phyloP scores from a whole-genome alignment of 2,113 vertebrate genomes.

The Notiomystis cincta region DNA sequence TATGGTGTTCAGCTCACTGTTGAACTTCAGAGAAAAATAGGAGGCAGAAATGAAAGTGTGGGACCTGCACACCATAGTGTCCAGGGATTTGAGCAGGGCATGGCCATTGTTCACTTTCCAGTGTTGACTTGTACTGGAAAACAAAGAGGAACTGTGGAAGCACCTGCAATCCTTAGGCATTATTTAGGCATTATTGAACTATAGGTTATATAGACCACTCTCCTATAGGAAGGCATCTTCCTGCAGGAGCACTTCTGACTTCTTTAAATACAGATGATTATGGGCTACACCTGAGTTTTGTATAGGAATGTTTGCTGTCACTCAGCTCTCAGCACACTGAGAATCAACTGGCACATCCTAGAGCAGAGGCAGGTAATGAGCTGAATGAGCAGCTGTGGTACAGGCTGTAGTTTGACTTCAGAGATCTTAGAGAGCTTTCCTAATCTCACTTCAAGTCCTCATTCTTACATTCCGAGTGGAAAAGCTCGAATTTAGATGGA shows the following conservation, averaged over 20 bases:
- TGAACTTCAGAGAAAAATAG: neutral
- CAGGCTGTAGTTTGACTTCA: neutral
- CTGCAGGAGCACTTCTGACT: neutral
- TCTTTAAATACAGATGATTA: neutral
- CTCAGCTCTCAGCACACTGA: neutral
- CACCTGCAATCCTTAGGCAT: neutral
- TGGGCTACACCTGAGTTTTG: neutral
- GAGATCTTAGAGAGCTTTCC: neutral
- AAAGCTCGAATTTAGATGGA: neutral
- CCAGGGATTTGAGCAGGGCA: neutral
- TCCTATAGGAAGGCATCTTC: neutral
- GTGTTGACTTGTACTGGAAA: neutral
- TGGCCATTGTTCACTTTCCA: neutral
- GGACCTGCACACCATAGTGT: neutral
- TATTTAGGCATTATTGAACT: neutral
- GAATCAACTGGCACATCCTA: fast-evolving
- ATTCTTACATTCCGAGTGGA: neutral
- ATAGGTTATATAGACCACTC: neutral
- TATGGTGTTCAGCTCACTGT: neutral
- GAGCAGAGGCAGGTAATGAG: neutral
- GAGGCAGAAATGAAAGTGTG: neutral
- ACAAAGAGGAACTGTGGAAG: neutral
- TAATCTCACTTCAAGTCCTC: neutral
- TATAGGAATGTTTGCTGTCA: neutral
- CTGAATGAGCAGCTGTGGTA: neutral